Percentiles rank a stretch among this genome's conserved stretches.
phyloP scores from a whole-genome alignment of 2,113 vertebrate genomes.

The Gnathonemus echidnorhynchus region DNA sequence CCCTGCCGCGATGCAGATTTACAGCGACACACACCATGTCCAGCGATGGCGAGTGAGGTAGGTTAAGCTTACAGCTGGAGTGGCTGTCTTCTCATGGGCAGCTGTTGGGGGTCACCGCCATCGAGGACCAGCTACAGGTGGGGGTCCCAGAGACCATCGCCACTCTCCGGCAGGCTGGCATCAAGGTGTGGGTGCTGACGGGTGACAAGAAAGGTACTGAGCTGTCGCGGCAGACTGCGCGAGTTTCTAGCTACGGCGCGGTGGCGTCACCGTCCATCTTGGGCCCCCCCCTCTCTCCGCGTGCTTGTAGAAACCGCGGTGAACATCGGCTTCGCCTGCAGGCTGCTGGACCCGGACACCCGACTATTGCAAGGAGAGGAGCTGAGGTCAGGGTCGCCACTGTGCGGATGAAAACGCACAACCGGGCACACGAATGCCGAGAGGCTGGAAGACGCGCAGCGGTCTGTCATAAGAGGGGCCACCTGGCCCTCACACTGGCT shows the following conservation, averaged over 20 bases:
- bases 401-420: neutral
- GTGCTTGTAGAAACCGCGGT: conserved; percentile 74
- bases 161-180: conserved; percentile 68
- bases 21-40: neutral
- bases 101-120: conserved; percentile 84
- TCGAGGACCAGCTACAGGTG: conserved; percentile 84
- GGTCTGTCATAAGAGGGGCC: neutral
- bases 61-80: neutral
- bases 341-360: conserved; percentile 71
- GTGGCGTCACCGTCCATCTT: neutral
- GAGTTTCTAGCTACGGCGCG: neutral
- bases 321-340: conserved; percentile 83
- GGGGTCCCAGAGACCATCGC: conserved; percentile 80
- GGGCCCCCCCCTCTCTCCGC: neutral
- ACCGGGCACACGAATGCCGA: neutral
- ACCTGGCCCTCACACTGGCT: neutral
- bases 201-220: conserved; percentile 87
- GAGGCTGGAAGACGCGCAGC: neutral
- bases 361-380: conserved; percentile 74
- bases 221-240: neutral
- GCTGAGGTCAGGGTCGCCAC: conserved; percentile 57
- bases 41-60: neutral
- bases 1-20: neutral
- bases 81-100: conserved; percentile 35
- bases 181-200: conserved; percentile 89